phyloP scores from a whole-genome alignment of 2,797 vertebrate species.

The Ctenochaetus hawaiiensis region DNA sequence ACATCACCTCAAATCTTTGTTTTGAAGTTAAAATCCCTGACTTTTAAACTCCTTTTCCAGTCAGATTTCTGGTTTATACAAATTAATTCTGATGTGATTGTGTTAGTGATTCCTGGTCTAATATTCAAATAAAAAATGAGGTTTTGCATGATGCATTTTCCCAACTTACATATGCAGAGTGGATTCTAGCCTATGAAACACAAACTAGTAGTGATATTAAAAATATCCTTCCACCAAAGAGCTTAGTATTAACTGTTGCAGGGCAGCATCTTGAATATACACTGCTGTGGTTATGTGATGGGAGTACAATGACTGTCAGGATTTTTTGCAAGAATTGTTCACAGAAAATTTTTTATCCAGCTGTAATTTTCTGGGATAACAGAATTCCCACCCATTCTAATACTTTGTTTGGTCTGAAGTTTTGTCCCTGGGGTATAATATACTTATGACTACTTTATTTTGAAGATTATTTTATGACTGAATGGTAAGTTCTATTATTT shows the following conservation, averaged over 20 bases:
- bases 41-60: neutral
- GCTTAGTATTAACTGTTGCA: slow-evolving; percentile 1
- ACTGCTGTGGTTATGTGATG: neutral
- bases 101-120: neutral
- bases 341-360: neutral
- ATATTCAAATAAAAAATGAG: neutral
- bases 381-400: neutral
- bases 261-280: neutral
- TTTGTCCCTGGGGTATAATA: neutral
- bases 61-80: neutral
- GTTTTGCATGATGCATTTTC: neutral
- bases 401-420: neutral
- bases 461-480: slow-evolving; percentile 14
- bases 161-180: too few species aligned
- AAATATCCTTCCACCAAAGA: slow-evolving; percentile 14
- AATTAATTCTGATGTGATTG: neutral
- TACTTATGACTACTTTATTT: slow-evolving; percentile 2
- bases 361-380: neutral
- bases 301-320: neutral
- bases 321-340: neutral
- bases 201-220: neutral
- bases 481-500: slow-evolving; percentile 13
- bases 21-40: neutral
- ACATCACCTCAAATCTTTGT: neutral
- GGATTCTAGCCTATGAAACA: neutral